These are phyloP conservation scores for Oryzias curvinotus DNA, from an alignment of 2,113 vertebrate species.

Conservation along the genomic window DNA sequence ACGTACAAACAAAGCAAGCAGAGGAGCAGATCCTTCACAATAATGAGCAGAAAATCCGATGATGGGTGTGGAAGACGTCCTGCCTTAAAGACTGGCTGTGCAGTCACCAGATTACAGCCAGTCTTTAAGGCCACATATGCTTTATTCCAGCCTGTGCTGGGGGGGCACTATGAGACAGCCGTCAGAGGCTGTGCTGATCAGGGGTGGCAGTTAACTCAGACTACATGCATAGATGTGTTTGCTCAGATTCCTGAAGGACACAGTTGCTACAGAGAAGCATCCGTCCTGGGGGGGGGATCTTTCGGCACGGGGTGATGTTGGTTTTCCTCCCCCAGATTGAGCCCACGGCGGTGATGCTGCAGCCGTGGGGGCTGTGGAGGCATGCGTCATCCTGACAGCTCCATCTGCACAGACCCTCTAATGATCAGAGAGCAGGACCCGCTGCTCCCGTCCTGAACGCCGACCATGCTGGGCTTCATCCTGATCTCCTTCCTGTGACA, in stretches of 20 bases:
- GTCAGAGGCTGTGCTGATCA: constrained; percentile 11
- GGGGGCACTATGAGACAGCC: constrained; percentile 6
- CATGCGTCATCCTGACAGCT: constrained; percentile 61
- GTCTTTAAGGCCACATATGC: neutral
- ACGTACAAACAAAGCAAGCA: no score
- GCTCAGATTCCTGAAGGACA: constrained; percentile 37
- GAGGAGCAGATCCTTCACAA: no score
- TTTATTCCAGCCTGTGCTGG: constrained; percentile 7
- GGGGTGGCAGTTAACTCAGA: constrained; percentile 2
- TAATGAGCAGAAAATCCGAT: no score
- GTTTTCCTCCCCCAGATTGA: constrained; percentile 35
- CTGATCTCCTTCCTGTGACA: constrained; percentile 25
- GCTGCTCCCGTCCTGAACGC: constrained; percentile 20
- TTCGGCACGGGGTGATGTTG: constrained; percentile 54
- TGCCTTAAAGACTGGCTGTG: neutral
- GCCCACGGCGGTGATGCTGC: constrained; percentile 43
- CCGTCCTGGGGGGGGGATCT: constrained; percentile 36
- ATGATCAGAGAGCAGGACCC: constrained; percentile 57
- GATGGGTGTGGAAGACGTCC: no score
- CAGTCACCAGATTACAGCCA: constrained; percentile 11
- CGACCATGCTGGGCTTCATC: constrained; percentile 41
- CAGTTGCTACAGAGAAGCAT: constrained; percentile 31
- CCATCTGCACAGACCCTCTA: constrained; percentile 65
- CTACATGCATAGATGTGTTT: constrained; percentile 21
- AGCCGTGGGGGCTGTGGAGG: constrained; percentile 29